Conservation (phyloP, 1,140 invertebrate genomes). For the Mycetomoellerius zeteki region DNA sequence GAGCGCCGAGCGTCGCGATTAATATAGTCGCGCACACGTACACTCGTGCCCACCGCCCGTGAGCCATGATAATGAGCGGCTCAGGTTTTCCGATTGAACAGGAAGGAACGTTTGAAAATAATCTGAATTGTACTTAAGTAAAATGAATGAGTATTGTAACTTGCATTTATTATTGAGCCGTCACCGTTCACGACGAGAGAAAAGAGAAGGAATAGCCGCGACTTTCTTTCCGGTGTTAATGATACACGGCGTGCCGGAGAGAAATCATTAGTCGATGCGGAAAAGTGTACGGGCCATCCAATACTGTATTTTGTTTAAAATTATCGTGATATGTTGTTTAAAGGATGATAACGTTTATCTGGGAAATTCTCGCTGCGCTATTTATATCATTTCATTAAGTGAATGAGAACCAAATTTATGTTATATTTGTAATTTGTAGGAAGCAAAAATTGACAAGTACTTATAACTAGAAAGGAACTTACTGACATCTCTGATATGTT, state of each 20-base stretch:
- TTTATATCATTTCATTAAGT: too few species aligned
- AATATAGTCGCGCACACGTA: constrained; percentile 11
- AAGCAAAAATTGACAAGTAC: neutral
- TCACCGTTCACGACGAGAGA: neutral
- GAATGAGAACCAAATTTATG: neutral
- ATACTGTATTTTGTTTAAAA: neutral
- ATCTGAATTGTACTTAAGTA: neutral
- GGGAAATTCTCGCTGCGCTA: neutral
- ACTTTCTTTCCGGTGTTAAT: constrained; percentile 40
- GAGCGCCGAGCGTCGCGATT: constrained; percentile 54
- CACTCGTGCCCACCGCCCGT: neutral
- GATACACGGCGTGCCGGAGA: constrained; percentile 5
- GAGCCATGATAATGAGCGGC: constrained; percentile 40
- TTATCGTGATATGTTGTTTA: neutral
- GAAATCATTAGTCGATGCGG: constrained; percentile 19
- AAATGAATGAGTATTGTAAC: constrained; percentile 18
- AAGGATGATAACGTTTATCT: neutral
- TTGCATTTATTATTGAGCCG: neutral
- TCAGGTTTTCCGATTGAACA: neutral
- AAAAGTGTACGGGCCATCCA: neutral
- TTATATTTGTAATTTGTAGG: neutral
- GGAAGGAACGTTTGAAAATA: neutral
- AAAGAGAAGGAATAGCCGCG: neutral
- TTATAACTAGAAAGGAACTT: neutral
- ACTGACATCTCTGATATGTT: neutral